Evolutionary conservation across 2,797 vertebrate species (phyloP).

Genomic region (Sphaeramia orbicularis): DNA sequence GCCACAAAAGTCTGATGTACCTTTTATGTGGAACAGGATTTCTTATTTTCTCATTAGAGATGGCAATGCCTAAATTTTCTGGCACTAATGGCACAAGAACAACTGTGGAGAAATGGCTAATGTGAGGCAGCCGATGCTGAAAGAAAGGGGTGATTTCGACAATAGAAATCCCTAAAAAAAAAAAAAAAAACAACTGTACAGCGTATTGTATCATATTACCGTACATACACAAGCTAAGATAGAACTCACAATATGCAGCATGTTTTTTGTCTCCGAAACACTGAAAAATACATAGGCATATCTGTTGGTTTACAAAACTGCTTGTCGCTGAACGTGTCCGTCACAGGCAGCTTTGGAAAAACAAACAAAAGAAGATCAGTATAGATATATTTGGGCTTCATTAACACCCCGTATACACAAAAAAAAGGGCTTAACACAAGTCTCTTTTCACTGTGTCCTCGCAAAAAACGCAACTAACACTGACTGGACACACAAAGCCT

Average conservation of each 20-base stretch:
- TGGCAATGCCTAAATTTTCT: background rate
- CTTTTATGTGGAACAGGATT: background rate
- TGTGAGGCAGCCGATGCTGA: constrained; percentile 38
- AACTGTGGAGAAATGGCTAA: constrained; percentile 27
- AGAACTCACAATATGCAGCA: constrained; percentile 82
- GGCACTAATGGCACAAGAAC: constrained; percentile 22
- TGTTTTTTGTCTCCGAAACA: constrained; percentile 77
- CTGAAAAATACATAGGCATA: constrained; percentile 72
- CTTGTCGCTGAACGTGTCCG: constrained; percentile 41
- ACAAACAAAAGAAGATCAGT: constrained; percentile 40
- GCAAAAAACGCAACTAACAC: constrained; percentile 76
- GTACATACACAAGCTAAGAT: constrained; percentile 83
- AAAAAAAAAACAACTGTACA: constrained; percentile 71
- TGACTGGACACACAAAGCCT: constrained; percentile 78
- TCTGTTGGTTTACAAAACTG: constrained; percentile 75
- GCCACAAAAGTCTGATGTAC: background rate
- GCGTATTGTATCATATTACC: constrained; percentile 76
- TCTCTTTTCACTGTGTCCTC: constrained; percentile 56
- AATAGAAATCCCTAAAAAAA: constrained; percentile 60
- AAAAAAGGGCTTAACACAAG: constrained; percentile 60
- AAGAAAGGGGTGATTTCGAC: constrained; percentile 15
- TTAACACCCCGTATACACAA: constrained; percentile 60
- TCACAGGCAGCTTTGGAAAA: constrained; percentile 72
- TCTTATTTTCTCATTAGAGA: background rate
- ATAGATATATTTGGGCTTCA: constrained; percentile 70